Percentiles rank a stretch among this genome's conserved stretches.
phyloP scores from a whole-genome alignment of 2,113 vertebrate species.

The Bubo blakistoni region DNA sequence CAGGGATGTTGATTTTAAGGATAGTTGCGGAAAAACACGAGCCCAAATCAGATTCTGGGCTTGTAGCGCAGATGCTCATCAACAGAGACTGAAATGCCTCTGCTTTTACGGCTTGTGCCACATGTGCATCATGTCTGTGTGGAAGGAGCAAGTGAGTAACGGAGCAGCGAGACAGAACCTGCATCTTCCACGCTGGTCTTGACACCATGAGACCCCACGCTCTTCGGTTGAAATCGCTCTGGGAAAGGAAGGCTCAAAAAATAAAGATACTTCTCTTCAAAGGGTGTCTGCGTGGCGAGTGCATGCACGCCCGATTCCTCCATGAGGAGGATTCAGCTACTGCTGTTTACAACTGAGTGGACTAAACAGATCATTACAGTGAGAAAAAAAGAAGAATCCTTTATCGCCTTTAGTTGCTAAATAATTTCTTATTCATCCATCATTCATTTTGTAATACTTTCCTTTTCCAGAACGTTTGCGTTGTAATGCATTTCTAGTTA shows the following conservation, averaged over 20 bases:
- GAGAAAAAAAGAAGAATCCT: conserved; percentile 21
- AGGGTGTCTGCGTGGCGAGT: neutral
- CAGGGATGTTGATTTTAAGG: neutral
- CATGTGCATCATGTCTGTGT: accelerated
- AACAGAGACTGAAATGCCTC: accelerated
- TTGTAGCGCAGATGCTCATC: neutral
- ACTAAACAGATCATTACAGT: neutral
- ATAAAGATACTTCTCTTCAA: neutral
- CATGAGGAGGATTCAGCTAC: neutral
- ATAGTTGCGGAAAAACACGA: accelerated
- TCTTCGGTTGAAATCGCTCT: accelerated
- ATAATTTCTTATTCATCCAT: conserved; percentile 32
- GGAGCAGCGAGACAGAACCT: neutral
- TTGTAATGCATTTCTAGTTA: conserved; percentile 46
- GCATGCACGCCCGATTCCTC: neutral
- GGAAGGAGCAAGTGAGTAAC: accelerated
- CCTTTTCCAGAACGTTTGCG: conserved; percentile 36
- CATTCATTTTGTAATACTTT: conserved; percentile 4
- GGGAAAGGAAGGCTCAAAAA: neutral
- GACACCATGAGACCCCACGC: accelerated
- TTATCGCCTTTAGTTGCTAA: conserved; percentile 58
- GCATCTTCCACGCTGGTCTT: accelerated
- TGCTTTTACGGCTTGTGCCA: accelerated
- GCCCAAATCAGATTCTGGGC: neutral
- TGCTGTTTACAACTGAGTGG: neutral